A percentile compares a stretch with the other conserved stretches of the same genome.
These are phyloP conservation scores for Pseudorasbora parva DNA, from an alignment of 2,113 vertebrate genomes.

Conservation along the genomic window DNA sequence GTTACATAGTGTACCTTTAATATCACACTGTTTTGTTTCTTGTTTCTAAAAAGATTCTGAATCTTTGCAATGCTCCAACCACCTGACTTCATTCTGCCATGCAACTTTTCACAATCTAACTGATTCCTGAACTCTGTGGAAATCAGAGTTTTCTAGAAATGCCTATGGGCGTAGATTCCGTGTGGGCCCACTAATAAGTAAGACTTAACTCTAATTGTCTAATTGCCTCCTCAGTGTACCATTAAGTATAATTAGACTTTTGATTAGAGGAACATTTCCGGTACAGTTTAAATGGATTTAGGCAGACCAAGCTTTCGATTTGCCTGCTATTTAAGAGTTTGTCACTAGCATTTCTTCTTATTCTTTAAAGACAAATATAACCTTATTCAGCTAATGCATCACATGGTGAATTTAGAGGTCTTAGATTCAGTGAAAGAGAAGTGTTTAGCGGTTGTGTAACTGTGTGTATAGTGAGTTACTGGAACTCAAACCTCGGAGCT, in stretches of 20 bases:
- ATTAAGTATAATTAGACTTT: slow-evolving; percentile 2
- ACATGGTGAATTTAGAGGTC: neutral
- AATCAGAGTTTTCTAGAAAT: neutral
- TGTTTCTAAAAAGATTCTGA: too few relatives aligned
- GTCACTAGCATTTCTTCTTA: neutral
- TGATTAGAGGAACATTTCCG: neutral
- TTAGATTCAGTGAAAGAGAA: neutral
- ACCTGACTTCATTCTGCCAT: neutral
- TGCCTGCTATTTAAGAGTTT: neutral
- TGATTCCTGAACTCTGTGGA: neutral
- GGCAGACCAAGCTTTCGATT: neutral
- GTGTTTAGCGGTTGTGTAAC: neutral
- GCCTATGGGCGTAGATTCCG: neutral
- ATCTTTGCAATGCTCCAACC: neutral
- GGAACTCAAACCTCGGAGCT: slow-evolving; percentile 86
- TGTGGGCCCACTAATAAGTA: neutral
- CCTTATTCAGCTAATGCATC: neutral
- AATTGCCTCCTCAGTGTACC: slow-evolving; percentile 1
- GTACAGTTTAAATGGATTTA: slow-evolving; percentile 1
- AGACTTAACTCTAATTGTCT: slow-evolving; percentile 3
- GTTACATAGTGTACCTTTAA: neutral
- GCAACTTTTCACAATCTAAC: too few relatives aligned
- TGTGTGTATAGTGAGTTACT: neutral
- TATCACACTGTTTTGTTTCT: neutral
- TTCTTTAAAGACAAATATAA: neutral